Evolutionary conservation across 2,113 vertebrate genomes (phyloP).

Genomic region (Pelvicachromis taeniatus): DNA sequence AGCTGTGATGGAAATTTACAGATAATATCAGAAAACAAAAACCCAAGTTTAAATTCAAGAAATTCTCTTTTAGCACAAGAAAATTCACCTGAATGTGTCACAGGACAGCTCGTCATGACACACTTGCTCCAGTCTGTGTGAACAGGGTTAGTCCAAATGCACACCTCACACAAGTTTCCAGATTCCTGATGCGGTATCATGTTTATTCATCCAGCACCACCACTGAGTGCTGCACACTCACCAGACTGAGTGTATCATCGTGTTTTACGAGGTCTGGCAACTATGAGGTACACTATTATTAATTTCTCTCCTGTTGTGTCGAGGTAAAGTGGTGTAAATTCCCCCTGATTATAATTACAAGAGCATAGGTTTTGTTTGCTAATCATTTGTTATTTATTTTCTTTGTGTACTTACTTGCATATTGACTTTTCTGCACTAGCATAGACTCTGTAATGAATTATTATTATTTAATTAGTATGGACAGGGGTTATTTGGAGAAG

Average conservation of each 20-base stretch:
- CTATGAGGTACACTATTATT: not conserved
- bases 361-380: not conserved
- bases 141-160: not conserved
- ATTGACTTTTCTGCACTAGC: not conserved
- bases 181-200: not conserved
- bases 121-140: not conserved
- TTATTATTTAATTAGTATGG: not conserved
- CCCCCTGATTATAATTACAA: not conserved
- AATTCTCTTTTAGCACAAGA: not conserved
- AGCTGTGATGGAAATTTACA: not conserved
- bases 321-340: not conserved
- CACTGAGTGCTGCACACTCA: not conserved
- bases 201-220: conserved; percentile 11
- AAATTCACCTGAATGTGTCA: not conserved
- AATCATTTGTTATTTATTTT: not conserved
- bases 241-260: not conserved
- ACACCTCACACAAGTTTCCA: not conserved
- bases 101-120: not conserved
- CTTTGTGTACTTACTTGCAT: not conserved
- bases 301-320: not conserved
- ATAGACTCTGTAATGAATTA: not conserved
- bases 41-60: not conserved
- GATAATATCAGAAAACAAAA: not conserved
- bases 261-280: not conserved
- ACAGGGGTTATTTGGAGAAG: not conserved